phyloP scores from a whole-genome alignment of 2,888 invertebrate genomes.

The Theodoxus fluviatilis region DNA sequence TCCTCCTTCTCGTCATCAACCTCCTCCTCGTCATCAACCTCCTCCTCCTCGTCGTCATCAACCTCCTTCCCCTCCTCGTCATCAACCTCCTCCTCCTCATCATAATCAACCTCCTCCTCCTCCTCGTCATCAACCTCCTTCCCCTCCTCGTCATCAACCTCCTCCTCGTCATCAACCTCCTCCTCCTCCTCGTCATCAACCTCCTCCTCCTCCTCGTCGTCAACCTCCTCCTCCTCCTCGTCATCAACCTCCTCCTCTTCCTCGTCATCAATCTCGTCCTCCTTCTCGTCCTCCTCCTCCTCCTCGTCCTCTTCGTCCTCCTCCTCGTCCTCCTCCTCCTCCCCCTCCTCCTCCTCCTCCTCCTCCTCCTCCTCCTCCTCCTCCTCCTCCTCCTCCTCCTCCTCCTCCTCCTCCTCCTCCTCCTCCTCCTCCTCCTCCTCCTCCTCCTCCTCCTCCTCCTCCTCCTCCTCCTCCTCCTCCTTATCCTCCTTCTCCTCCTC shows the following conservation, averaged over 20 bases:
- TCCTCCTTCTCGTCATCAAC: not conserved
- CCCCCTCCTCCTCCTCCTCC: not conserved
- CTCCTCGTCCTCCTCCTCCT: not conserved
- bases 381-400: slow-evolving; percentile 12
- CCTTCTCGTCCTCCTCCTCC: slow-evolving; percentile 10
- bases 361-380: slow-evolving; percentile 9
- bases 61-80: slow-evolving; percentile 13
- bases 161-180: not conserved
- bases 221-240: not conserved
- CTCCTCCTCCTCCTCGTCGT: too few relatives aligned
- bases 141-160: not conserved
- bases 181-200: too few relatives aligned
- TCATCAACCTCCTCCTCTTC: not conserved
- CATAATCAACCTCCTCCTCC: not conserved
- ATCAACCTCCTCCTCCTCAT: slow-evolving; percentile 10
- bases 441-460: slow-evolving; percentile 7
- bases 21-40: not conserved
- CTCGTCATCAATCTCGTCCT: not conserved
- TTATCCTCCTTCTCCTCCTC: not conserved
- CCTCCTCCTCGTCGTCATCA: not conserved
- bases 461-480: not conserved
- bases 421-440: not conserved
- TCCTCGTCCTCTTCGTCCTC: slow-evolving; percentile 11
- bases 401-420: not conserved
- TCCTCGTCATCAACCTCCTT: too few relatives aligned